Conservation (phyloP, 2,113 vertebrate species). For the Galeopterus variegatus region DNA sequence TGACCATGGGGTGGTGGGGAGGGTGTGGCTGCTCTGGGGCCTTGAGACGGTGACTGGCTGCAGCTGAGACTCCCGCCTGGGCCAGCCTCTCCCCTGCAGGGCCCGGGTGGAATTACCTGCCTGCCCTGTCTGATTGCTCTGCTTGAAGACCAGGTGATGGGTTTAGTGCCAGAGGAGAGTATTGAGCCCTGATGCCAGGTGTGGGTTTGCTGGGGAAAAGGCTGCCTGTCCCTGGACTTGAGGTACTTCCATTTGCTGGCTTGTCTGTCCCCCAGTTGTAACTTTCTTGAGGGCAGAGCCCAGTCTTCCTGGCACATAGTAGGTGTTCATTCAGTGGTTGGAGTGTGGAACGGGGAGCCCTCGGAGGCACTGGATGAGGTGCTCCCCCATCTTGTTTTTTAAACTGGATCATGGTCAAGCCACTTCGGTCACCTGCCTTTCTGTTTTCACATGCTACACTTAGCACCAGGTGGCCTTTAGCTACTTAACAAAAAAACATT, state of each 20-base stretch:
- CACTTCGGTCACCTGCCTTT: not conserved
- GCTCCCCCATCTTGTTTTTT: not conserved
- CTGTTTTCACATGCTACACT: not conserved
- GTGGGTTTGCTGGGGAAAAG: not conserved
- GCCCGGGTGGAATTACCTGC: constrained; percentile 25
- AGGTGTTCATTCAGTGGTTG: not conserved
- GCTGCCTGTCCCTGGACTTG: not conserved
- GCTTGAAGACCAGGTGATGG: accelerated
- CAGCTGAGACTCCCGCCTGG: not conserved
- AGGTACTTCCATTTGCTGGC: accelerated
- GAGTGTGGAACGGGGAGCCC: not conserved
- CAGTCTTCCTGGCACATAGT: accelerated
- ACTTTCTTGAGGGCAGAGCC: not conserved
- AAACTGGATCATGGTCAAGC: not conserved
- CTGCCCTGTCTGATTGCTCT: not conserved
- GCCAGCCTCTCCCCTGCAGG: not conserved
- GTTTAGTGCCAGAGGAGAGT: not conserved
- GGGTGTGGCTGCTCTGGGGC: not conserved
- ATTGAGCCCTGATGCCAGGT: accelerated
- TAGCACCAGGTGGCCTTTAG: not conserved
- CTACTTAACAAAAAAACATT: not conserved
- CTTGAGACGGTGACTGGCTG: not conserved
- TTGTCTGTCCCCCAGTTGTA: accelerated
- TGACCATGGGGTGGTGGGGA: not conserved
- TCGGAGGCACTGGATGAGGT: accelerated